Evolutionary conservation across 2,113 vertebrate genomes (phyloP).

Genomic region (Cyanoramphus novaezelandiae): DNA sequence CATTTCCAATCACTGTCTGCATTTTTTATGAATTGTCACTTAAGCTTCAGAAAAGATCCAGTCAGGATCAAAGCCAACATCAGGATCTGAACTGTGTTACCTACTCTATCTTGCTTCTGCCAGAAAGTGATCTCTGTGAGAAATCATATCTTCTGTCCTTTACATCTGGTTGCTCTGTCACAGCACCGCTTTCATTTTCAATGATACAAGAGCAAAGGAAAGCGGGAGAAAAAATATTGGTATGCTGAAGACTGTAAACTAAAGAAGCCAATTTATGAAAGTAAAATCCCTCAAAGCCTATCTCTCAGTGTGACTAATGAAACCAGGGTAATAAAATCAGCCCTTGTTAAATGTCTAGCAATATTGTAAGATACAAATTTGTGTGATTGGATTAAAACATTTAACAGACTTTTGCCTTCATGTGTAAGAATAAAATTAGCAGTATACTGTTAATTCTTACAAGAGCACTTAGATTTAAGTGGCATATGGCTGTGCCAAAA

Average conservation of each 20-base stretch:
- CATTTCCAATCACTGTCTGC: not conserved
- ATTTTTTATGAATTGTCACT: not conserved
- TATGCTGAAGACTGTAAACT: not conserved
- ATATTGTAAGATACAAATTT: not conserved
- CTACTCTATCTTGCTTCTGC: not conserved
- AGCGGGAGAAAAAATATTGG: not conserved
- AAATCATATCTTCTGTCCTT: not conserved
- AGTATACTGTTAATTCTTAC: constrained; percentile 7
- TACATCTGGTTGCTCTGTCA: not conserved
- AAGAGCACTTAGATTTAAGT: constrained; percentile 28
- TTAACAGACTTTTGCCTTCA: constrained; percentile 23
- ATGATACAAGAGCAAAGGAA: not conserved
- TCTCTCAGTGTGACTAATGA: not conserved
- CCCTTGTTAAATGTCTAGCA: not conserved
- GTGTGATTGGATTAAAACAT: constrained; percentile 15
- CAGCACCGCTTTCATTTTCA: not conserved
- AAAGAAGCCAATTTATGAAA: not conserved
- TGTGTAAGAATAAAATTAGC: constrained; percentile 16
- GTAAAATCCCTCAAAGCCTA: not conserved
- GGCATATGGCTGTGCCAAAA: constrained; percentile 18
- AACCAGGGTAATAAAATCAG: not conserved
- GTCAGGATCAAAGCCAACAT: not conserved
- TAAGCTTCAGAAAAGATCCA: not conserved
- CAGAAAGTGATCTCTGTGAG: not conserved
- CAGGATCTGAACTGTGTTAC: not conserved